A percentile compares a stretch with the other conserved stretches of the same genome.
Conservation (phyloP, 2,797 vertebrate species). For the Pelobates cultripes region DNA sequence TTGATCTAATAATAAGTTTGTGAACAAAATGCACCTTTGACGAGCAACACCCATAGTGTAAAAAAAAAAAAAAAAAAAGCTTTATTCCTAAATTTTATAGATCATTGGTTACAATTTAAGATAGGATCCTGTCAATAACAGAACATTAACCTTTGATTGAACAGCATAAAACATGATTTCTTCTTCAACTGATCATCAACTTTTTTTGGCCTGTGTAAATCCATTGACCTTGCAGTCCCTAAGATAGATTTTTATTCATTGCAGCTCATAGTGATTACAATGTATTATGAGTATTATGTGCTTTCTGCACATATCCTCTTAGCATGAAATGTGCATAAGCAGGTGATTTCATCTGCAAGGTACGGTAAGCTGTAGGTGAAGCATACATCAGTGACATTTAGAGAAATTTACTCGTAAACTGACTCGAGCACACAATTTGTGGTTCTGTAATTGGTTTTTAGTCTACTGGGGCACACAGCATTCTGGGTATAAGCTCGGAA, state of each 20-base stretch:
- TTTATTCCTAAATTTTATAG: neutral
- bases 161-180: neutral
- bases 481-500: constrained; percentile 26
- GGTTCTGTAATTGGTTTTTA: constrained; percentile 58
- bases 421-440: constrained; percentile 46
- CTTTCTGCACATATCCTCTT: constrained; percentile 11
- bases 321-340: constrained; percentile 33
- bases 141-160: constrained; percentile 6
- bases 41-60: neutral
- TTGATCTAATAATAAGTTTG: neutral
- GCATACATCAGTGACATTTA: constrained; percentile 45
- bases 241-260: constrained; percentile 11
- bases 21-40: neutral
- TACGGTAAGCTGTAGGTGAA: constrained; percentile 52
- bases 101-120: neutral
- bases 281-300: neutral
- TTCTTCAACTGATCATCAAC: neutral
- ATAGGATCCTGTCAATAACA: neutral
- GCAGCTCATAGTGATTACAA: neutral
- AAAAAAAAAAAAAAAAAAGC: neutral
- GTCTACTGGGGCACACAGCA: constrained; percentile 35
- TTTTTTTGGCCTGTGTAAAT: neutral
- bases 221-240: neutral
- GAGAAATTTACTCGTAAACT: constrained; percentile 60
- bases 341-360: constrained; percentile 27